A percentile compares a stretch with the other conserved stretches of the same genome.
These are phyloP conservation scores for Anticlea derivata DNA, from an alignment of 2,888 invertebrate genomes.

Conservation along the genomic window DNA sequence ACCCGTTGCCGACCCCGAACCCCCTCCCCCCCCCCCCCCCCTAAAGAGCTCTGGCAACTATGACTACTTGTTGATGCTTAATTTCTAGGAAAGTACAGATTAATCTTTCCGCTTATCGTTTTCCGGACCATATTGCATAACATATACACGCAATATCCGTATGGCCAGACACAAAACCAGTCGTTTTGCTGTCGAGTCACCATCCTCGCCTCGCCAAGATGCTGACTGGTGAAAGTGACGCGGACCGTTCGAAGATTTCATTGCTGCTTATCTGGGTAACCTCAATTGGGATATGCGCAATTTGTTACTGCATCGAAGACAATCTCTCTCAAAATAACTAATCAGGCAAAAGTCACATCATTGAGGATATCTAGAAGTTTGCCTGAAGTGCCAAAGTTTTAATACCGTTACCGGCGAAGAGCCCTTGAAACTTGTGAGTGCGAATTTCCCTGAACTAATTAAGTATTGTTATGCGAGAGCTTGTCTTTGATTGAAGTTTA, in stretches of 20 bases:
- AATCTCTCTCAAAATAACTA: constrained; percentile 22
- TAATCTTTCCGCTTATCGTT: constrained; percentile 19
- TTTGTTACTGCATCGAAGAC: constrained; percentile 36
- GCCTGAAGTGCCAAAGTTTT: constrained; percentile 18
- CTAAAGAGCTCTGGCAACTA: no score
- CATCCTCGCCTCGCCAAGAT: constrained; percentile 30
- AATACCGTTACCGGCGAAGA: constrained; percentile 7
- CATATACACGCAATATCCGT: constrained; percentile 30
- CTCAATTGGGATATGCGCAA: constrained; percentile 46
- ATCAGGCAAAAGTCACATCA: constrained; percentile 10
- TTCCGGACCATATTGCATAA: constrained; percentile 32
- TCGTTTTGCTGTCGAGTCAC: constrained; percentile 26
- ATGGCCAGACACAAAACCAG: constrained; percentile 22
- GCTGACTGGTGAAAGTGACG: constrained; percentile 51
- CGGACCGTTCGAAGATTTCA: constrained; percentile 44
- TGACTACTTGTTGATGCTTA: neutral
- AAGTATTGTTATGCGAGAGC: constrained; percentile 27
- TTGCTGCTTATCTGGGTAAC: constrained; percentile 47
- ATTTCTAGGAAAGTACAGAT: constrained; percentile 12
- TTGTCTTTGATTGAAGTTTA: constrained; percentile 20
- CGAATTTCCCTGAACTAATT: constrained; percentile 20
- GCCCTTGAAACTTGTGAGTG: constrained; percentile 28
- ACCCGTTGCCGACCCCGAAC: no score
- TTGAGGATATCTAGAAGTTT: constrained; percentile 18
- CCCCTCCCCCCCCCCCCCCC: no score